phyloP scores from a whole-genome alignment of 2,797 vertebrate species.

The Ciconia nigra region DNA sequence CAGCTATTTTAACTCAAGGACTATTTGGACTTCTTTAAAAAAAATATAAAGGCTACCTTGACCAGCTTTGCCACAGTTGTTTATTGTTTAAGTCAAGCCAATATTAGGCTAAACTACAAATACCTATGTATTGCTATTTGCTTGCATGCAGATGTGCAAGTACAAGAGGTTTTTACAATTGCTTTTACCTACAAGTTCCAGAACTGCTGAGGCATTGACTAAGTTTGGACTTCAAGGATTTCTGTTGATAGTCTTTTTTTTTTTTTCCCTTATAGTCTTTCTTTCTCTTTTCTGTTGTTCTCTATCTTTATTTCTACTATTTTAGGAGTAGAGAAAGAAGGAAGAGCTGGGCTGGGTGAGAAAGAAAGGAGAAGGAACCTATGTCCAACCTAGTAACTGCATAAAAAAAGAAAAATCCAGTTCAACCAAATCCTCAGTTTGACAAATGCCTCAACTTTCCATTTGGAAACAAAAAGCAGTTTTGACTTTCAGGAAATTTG shows the following conservation, averaged over 20 bases:
- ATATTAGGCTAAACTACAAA: not conserved
- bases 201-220: not conserved
- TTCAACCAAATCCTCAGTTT: not conserved
- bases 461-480: not conserved
- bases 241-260: not conserved
- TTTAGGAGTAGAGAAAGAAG: not conserved
- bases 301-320: not conserved
- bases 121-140: not conserved
- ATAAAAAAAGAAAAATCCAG: not conserved
- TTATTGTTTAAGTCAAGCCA: not conserved
- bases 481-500: not conserved
- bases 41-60: not conserved
- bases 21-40: not conserved
- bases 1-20: not conserved
- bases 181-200: not conserved
- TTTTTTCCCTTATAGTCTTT: not conserved
- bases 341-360: not conserved
- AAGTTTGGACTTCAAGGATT: not conserved
- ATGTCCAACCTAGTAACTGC: not conserved
- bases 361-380: not conserved
- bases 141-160: not conserved
- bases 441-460: not conserved
- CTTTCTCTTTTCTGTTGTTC: not conserved
- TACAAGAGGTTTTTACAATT: not conserved
- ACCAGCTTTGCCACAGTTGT: not conserved